These are phyloP conservation scores for Andricus quercusramuli DNA, from an alignment of 2,888 invertebrate genomes.

Conservation along the genomic window DNA sequence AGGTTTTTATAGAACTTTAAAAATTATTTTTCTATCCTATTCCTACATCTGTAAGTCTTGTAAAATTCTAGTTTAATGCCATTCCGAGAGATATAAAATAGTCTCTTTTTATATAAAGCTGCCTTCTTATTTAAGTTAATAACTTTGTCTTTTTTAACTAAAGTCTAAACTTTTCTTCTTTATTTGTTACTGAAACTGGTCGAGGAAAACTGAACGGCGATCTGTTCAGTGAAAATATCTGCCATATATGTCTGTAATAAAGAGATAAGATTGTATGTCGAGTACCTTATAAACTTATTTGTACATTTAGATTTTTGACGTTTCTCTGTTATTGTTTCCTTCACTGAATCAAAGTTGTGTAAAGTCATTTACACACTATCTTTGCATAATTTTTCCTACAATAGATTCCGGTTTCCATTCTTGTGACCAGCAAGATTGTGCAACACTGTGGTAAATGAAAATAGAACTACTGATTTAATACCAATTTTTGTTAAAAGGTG, in stretches of 20 bases:
- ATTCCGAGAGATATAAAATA: background rate
- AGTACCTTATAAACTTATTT: constrained; percentile 13
- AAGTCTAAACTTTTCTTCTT: background rate
- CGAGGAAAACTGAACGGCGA: background rate
- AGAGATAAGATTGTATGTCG: background rate
- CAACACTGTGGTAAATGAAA: constrained; percentile 4
- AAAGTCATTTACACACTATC: constrained; percentile 5
- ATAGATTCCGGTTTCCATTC: constrained; percentile 41
- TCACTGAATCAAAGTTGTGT: constrained; percentile 17
- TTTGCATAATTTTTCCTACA: background rate
- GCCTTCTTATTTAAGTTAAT: background rate
- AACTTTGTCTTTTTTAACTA: background rate
- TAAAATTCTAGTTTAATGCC: constrained; percentile 36
- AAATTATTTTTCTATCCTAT: constrained; percentile 9
- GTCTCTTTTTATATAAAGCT: background rate
- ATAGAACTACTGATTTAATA: background rate
- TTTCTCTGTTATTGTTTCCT: constrained; percentile 11
- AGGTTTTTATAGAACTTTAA: background rate
- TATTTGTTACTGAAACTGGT: background rate
- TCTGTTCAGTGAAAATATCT: constrained; percentile 9
- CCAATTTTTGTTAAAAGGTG: constrained; percentile 9
- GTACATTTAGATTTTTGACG: background rate
- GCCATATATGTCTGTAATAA: constrained; percentile 19
- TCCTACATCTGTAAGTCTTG: constrained; percentile 16
- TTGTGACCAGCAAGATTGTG: constrained; percentile 42